Conservation (phyloP, 2,113 vertebrate genomes). For the Serilophus lunatus region DNA sequence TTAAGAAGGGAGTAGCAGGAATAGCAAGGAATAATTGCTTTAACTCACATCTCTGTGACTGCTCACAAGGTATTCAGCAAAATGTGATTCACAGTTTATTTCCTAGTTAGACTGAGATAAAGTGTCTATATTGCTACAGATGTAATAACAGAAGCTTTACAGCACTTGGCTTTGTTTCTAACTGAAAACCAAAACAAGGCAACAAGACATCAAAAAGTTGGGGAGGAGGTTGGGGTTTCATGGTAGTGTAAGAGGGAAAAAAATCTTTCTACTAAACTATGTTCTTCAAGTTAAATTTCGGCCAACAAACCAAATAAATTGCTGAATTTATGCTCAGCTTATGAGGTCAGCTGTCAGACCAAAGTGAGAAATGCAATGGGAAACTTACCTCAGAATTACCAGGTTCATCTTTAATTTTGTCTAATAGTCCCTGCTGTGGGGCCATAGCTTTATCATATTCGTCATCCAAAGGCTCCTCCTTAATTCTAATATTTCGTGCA, state of each 20-base stretch:
- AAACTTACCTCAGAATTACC: conserved; percentile 84
- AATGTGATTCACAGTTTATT: neutral
- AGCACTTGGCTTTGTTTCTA: neutral
- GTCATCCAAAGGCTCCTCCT: conserved; percentile 94
- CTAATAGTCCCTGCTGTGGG: conserved; percentile 78
- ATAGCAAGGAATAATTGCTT: neutral
- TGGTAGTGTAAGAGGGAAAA: neutral
- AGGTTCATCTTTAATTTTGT: conserved; percentile 90
- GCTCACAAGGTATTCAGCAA: neutral
- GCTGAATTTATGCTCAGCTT: conserved; percentile 33
- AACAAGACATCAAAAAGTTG: conserved; percentile 26
- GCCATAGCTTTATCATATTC: conserved; percentile 89
- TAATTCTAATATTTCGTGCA: conserved; percentile 85
- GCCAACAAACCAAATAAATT: conserved; percentile 47
- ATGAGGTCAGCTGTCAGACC: conserved; percentile 38
- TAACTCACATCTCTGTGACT: neutral
- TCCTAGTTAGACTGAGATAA: neutral
- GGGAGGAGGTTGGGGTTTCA: neutral
- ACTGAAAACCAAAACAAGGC: conserved; percentile 5
- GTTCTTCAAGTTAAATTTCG: conserved; percentile 25
- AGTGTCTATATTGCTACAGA: neutral
- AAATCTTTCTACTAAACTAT: conserved; percentile 38
- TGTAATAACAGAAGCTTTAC: neutral
- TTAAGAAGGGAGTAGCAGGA: neutral
- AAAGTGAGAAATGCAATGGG: conserved; percentile 54